Percentiles rank a stretch among this genome's conserved stretches.
These are phyloP conservation scores for Megaceryle alcyon DNA, from an alignment of 2,797 vertebrate genomes.

Conservation along the genomic window DNA sequence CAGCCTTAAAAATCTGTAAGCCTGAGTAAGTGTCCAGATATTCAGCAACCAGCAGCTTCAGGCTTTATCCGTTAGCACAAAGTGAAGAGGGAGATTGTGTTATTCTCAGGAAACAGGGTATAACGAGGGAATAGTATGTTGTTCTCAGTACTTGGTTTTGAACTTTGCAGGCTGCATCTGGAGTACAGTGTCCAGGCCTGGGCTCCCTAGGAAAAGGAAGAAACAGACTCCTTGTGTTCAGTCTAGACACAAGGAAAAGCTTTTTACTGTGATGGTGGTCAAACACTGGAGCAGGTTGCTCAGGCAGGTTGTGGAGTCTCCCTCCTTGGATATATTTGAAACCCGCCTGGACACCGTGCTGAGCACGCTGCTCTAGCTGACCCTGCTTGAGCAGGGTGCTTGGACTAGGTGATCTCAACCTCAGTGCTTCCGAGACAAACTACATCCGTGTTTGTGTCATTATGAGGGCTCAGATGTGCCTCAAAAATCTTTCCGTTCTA, in stretches of 20 bases:
- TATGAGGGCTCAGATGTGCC: not conserved
- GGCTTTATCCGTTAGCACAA: not conserved
- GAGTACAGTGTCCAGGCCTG: not conserved
- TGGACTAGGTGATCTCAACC: not conserved
- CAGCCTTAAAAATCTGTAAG: not conserved
- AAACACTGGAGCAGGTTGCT: not conserved
- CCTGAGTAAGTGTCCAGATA: not conserved
- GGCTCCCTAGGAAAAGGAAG: not conserved
- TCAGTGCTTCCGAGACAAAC: not conserved
- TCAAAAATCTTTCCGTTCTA: not conserved
- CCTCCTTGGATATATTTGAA: not conserved
- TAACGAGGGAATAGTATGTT: not conserved
- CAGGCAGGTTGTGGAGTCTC: not conserved
- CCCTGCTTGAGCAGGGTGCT: not conserved
- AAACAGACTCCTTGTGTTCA: not conserved
- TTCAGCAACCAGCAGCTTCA: not conserved
- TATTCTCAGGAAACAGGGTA: not conserved
- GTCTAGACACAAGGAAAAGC: not conserved
- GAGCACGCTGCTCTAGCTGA: not conserved
- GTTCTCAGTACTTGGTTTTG: not conserved
- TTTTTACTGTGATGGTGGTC: not conserved
- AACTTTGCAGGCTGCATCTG: not conserved
- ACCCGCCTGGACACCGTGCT: accelerated
- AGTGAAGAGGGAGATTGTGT: not conserved
- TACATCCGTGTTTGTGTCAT: not conserved